Evolutionary conservation across 2,888 invertebrate genomes (phyloP).

Genomic region (Phortica okadai): DNA sequence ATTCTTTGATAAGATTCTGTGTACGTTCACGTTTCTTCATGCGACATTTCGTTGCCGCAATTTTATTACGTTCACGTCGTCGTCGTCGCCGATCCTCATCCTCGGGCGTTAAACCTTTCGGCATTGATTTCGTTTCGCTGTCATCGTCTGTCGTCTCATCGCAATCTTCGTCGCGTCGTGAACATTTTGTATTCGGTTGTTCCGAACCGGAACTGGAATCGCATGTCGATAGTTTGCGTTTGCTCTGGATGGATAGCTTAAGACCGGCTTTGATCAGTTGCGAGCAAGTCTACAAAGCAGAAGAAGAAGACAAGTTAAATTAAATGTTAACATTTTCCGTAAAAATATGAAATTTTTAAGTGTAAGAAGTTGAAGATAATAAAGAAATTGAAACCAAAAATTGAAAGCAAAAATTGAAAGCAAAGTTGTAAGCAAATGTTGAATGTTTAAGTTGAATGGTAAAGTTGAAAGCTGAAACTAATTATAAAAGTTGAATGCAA

Average conservation of each 20-base stretch:
- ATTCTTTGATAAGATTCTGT: conserved; percentile 89
- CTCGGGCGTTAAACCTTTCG: conserved; percentile 86
- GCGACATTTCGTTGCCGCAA: conserved; percentile 95
- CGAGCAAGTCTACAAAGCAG: conserved; percentile 84
- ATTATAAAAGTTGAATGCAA: too few relatives aligned
- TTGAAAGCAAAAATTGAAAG: too few relatives aligned
- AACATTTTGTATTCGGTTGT: conserved; percentile 76
- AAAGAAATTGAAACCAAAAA: background rate
- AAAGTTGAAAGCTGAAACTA: too few relatives aligned
- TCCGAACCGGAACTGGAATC: conserved; percentile 78
- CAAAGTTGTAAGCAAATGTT: too few relatives aligned
- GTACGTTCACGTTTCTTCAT: conserved; percentile 95
- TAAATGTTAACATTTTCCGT: background rate
- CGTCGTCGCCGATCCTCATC: conserved; percentile 92
- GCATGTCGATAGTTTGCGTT: conserved; percentile 86
- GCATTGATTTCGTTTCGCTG: conserved; percentile 77
- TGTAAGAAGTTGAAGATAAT: too few relatives aligned
- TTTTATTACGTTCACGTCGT: conserved; percentile 93
- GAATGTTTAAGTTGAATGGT: too few relatives aligned
- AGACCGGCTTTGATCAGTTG: conserved; percentile 93
- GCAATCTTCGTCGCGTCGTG: conserved; percentile 74
- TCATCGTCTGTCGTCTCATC: conserved; percentile 78
- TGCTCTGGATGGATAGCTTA: conserved; percentile 92
- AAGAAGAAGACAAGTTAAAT: background rate
- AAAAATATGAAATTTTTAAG: too few relatives aligned